Evolutionary conservation across 2,113 vertebrate genomes (phyloP), one percentile per base, ranked within the genome.

Genomic region (Henicopernis longicauda): DNA sequence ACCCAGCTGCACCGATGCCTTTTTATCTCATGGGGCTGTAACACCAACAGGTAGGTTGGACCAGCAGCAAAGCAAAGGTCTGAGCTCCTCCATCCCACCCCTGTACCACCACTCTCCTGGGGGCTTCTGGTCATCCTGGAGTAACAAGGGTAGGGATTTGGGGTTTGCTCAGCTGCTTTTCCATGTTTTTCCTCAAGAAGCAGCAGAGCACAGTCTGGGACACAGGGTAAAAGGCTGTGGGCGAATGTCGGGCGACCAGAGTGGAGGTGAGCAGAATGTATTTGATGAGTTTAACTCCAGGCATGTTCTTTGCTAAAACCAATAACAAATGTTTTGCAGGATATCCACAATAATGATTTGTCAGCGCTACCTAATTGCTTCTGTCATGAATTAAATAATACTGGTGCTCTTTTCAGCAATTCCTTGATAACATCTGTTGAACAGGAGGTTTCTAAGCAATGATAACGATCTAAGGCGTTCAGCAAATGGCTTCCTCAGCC

Each of bases 171-270:
- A 3, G 49, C 22, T 71, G 36, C 20, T 91, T 66, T 27, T 57
- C 36, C 27, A 3, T 1, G 0, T 31, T 25, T 10, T 52, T 86
- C 42, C 84, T 63, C 22, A 16, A 38, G 20, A 57, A 77, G 27
- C 11, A 66, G 40, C 36, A 50, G 23, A 71, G 45, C 17, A 27
- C 4, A 16, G 29, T 7, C 17, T 73, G 34, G 16, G 26, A 16
- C 20, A 9, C 9, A 6, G 22, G 22, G 69, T 54, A 45, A 57
- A 49, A 27, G 12, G 11, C 49, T 1, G 2, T 20, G 67, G 22
- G 67, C 0, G 3, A 54, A 36, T 25, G 20, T 21, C 0, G 1
- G 31, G 18, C 0, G 7, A 50, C 7, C 2, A 0, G 34, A 20
- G 9, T 3, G 1, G 26, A n/a, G 58, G 52, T n/a, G n/a, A 82